Conservation (phyloP, 2,888 invertebrate species). For the Carabus problematicus region DNA sequence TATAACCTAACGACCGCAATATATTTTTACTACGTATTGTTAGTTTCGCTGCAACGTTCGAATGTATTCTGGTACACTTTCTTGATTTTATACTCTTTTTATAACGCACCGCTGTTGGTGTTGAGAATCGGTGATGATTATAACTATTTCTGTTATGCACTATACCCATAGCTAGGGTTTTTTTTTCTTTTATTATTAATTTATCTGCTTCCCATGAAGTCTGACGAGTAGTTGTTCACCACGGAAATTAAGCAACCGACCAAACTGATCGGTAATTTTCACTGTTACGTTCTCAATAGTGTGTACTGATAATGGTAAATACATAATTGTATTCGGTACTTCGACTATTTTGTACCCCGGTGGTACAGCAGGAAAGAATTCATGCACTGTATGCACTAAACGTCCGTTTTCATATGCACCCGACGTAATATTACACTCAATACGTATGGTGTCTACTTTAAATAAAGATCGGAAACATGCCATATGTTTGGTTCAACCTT, state of each 20-base stretch:
- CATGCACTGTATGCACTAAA: conserved; percentile 52
- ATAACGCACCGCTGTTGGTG: no score
- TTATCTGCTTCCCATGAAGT: conserved; percentile 4
- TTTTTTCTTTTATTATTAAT: not conserved
- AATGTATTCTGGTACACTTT: no score
- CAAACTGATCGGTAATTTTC: conserved; percentile 51
- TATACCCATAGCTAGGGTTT: not conserved
- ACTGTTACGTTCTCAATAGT: conserved; percentile 48
- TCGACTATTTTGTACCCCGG: conserved; percentile 54
- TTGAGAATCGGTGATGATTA: no score
- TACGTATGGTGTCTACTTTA: conserved; percentile 48
- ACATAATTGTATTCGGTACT: conserved; percentile 51
- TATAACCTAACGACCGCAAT: no score
- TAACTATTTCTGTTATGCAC: no score
- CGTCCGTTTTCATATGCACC: conserved; percentile 50
- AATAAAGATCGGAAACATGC: no score
- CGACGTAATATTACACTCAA: conserved; percentile 49
- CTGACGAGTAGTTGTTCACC: conserved; percentile 50
- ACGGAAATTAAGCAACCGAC: conserved; percentile 51
- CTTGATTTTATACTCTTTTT: no score
- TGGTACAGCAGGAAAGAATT: no score
- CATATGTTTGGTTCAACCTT: no score
- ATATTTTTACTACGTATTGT: no score
- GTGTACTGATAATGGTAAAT: conserved; percentile 51
- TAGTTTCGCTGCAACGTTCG: no score